These are phyloP conservation scores for Nylanderia fulva DNA, from an alignment of 1,140 invertebrate species.

Conservation along the genomic window DNA sequence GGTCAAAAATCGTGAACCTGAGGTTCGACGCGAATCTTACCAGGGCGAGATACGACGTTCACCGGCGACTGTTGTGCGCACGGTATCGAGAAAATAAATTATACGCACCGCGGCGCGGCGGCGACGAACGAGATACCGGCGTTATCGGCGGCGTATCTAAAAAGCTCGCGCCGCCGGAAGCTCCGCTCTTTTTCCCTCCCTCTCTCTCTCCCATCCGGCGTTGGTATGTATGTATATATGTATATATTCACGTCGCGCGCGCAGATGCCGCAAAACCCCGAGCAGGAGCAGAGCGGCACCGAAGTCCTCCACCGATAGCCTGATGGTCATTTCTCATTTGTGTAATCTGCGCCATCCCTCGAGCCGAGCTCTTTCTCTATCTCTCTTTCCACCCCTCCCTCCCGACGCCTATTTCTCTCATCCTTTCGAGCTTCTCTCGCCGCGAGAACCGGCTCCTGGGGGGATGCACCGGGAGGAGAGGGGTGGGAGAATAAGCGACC, in stretches of 20 bases:
- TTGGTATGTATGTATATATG: conserved; percentile 23
- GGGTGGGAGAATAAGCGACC: conserved; percentile 21
- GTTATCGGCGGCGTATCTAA: conserved; percentile 64
- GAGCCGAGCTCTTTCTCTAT: conserved; percentile 55
- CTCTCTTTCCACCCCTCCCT: not conserved
- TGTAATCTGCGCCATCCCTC: conserved; percentile 80
- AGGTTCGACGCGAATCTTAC: conserved; percentile 48
- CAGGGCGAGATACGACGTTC: conserved; percentile 5
- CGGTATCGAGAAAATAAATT: conserved; percentile 60
- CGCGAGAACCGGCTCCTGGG: conserved; percentile 45
- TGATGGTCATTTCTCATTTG: conserved; percentile 85
- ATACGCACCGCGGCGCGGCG: conserved; percentile 50
- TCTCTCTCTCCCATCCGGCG: conserved; percentile 8
- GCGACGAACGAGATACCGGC: conserved; percentile 61
- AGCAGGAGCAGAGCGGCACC: conserved; percentile 59
- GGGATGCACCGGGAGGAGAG: conserved; percentile 40
- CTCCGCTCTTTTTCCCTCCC: conserved; percentile 25
- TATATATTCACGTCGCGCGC: conserved; percentile 56
- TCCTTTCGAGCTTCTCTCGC: conserved; percentile 53
- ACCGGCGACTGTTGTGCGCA: not conserved
- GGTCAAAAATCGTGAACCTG: not conserved
- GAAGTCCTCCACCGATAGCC: conserved; percentile 81
- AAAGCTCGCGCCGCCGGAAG: conserved; percentile 75
- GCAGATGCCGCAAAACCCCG: conserved; percentile 70
- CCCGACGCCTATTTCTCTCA: not conserved